These are phyloP conservation scores for Peromyscus leucopus DNA, from an alignment of 2,113 vertebrate species.

Conservation along the genomic window DNA sequence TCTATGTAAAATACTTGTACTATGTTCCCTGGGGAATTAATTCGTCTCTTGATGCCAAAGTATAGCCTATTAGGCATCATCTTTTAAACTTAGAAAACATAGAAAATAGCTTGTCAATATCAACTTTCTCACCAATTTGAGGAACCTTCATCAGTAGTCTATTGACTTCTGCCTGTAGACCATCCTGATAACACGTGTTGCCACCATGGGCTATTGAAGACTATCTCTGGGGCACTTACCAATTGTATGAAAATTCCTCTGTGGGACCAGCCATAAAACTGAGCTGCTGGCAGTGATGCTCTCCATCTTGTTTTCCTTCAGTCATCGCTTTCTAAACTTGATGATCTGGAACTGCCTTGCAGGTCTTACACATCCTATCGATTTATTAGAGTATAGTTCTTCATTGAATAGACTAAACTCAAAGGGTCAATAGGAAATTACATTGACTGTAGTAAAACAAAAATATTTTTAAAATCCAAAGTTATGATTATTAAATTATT, in stretches of 20 bases:
- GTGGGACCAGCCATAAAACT: not conserved
- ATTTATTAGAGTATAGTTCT: slow-evolving; percentile 27
- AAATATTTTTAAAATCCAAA: slow-evolving; percentile 19
- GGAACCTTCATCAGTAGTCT: slow-evolving; percentile 1
- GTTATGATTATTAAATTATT: not conserved
- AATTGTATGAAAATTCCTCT: not conserved
- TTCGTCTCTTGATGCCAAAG: slow-evolving; percentile 22
- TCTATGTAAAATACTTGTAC: slow-evolving; percentile 24
- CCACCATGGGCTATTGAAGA: not conserved
- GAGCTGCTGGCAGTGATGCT: not conserved
- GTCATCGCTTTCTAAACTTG: not conserved
- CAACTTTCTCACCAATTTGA: not conserved
- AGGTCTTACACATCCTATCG: not conserved
- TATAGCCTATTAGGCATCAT: not conserved
- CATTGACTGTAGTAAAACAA: not conserved
- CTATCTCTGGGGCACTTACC: not conserved
- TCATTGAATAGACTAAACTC: slow-evolving; percentile 10
- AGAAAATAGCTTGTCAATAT: not conserved
- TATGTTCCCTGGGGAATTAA: not conserved
- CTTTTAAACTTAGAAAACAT: slow-evolving; percentile 45
- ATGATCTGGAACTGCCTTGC: not conserved
- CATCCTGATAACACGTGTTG: not conserved
- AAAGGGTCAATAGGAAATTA: not conserved
- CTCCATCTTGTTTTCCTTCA: not conserved
- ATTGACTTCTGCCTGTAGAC: not conserved